Evolutionary conservation across 2,888 invertebrate species (phyloP), one percentile per base, ranked within the genome.

Genomic region (Tetropium fuscum): DNA sequence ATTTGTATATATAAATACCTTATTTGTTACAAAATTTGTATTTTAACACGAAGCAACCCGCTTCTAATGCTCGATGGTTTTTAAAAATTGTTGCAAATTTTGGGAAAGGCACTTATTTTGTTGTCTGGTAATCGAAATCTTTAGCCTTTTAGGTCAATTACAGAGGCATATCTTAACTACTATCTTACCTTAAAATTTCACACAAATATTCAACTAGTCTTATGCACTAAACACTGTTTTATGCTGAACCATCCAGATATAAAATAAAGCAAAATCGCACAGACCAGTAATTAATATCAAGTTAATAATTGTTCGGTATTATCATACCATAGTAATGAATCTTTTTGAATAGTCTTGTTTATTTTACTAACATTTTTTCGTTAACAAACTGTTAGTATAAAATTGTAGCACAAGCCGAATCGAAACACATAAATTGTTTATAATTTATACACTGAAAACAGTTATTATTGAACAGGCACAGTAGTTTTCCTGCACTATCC

Each of bases 151-250:
- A n/a, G n/a, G n/a, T n/a, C n/a, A n/a, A n/a, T n/a, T n/a, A n/a
- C n/a, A n/a, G n/a, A n/a, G n/a, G n/a, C n/a, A n/a, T n/a, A n/a
- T n/a, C n/a, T n/a, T n/a, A n/a, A n/a, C n/a, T n/a, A n/a, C n/a
- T n/a, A n/a, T 15, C 57, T 66, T 59, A 64, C 61, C 66, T 66
- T 64, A 48, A 62, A 53, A 59, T 44, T 61, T 56, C 57, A 40
- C 40, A 34, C 27, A 58, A 55, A 53, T 25, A 48, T 53, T 45
- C 40, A 53, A 58, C 56, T 53, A 11, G 45, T 45, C 45, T 10
- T 45, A 18, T 18, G 10, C 45, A 45, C 45, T 45, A 25, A 27
- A 45, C 45, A 45, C 45, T 25, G n/a, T 44, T 18, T n/a, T 30
- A 27, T 27, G 13, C 16, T 30, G 1, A 27, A 30, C 30, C 13